Evolutionary conservation across 1,140 invertebrate species (phyloP).

Genomic region (Ceratosolen fusciceps): DNA sequence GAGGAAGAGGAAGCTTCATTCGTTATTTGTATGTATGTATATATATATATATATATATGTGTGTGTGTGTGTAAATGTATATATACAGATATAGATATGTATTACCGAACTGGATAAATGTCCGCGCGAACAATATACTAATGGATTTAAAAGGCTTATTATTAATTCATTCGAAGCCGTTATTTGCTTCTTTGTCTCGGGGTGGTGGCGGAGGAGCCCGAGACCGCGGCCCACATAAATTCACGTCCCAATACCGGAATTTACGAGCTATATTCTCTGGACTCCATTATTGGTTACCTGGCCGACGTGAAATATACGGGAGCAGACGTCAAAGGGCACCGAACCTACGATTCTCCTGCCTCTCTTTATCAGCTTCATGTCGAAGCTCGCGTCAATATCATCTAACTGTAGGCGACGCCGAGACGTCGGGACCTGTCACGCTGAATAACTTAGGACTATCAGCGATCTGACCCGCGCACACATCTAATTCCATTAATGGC

Average conservation of each 20-base stretch:
- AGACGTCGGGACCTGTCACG: not conserved
- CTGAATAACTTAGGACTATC: not conserved
- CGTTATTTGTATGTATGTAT: too few species aligned
- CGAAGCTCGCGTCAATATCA: not conserved
- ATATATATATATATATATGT: too few species aligned
- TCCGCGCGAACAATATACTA: not conserved
- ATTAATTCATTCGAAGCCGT: not conserved
- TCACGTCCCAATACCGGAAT: not conserved
- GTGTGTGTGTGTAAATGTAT: too few species aligned
- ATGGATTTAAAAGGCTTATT: not conserved
- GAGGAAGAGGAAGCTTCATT: too few species aligned
- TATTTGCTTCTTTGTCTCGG: not conserved
- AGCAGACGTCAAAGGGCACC: not conserved
- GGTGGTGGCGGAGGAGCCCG: not conserved
- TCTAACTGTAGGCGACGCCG: not conserved
- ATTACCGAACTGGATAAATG: too few species aligned
- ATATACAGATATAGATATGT: too few species aligned
- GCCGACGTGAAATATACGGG: not conserved
- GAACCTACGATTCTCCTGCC: not conserved
- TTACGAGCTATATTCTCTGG: not conserved
- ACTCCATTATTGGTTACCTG: not conserved
- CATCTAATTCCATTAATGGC: not conserved
- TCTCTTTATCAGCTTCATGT: not conserved
- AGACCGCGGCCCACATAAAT: not conserved
- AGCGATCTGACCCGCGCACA: not conserved